phyloP scores from a whole-genome alignment of 2,888 invertebrate genomes.

The Stratiomys singularior region DNA sequence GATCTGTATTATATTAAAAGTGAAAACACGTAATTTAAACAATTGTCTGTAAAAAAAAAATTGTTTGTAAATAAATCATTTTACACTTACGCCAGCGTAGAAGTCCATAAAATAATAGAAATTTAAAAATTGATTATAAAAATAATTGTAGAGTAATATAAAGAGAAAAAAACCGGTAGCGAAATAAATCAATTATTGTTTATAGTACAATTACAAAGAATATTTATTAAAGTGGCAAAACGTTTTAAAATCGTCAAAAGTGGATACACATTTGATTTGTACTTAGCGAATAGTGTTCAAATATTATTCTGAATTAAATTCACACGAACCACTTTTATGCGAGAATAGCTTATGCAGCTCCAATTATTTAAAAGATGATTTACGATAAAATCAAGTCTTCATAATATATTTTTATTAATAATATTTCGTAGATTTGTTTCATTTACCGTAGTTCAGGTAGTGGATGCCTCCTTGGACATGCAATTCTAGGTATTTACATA shows the following conservation, averaged over 20 bases:
- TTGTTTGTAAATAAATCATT: conserved; percentile 38
- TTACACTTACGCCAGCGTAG: conserved; percentile 16
- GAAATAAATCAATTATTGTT: conserved; percentile 25
- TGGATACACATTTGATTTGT: conserved; percentile 25
- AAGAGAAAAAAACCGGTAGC: background rate
- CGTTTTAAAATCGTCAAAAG: background rate
- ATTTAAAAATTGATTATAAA: background rate
- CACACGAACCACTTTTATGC: background rate
- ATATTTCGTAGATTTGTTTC: background rate
- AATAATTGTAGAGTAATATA: background rate
- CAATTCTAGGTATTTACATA: too few relatives aligned
- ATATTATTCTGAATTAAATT: conserved; percentile 6
- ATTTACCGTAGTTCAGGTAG: too few relatives aligned
- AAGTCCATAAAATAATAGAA: background rate
- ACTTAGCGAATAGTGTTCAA: conserved; percentile 37
- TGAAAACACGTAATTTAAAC: conserved; percentile 13
- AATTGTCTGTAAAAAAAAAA: conserved; percentile 5
- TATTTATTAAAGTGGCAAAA: conserved; percentile 14
- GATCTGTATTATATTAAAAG: conserved; percentile 14
- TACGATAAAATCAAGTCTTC: conserved; percentile 17
- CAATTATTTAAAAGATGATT: conserved; percentile 1
- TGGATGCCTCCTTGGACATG: too few relatives aligned
- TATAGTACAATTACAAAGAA: conserved; percentile 38
- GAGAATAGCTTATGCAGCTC: conserved; percentile 27
- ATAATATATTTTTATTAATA: conserved; percentile 34